These are phyloP conservation scores for Epiperipatus broadwayi DNA, from an alignment of 2,888 invertebrate species.

Conservation along the genomic window DNA sequence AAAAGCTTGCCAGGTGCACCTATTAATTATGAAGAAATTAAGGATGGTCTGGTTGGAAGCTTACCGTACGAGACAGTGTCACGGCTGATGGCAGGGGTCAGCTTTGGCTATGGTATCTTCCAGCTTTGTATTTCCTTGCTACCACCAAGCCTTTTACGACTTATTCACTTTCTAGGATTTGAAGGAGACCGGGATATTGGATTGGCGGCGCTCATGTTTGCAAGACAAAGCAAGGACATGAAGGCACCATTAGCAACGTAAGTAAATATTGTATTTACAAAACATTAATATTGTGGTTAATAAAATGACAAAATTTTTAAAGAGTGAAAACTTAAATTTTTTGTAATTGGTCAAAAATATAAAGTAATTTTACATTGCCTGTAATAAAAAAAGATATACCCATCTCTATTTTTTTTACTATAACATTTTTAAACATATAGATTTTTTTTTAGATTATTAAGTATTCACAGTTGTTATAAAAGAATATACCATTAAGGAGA, in stretches of 20 bases:
- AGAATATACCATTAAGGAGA: too few relatives aligned
- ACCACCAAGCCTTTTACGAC: constrained; percentile 42
- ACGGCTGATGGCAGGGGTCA: constrained; percentile 44
- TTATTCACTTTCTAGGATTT: constrained; percentile 45
- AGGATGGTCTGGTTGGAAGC: constrained; percentile 7
- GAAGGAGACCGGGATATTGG: constrained; percentile 41
- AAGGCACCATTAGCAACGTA: constrained; percentile 45
- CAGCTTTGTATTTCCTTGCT: constrained; percentile 45
- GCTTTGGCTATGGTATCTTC: constrained; percentile 48
- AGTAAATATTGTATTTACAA: constrained; percentile 20
- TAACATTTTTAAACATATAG: too few relatives aligned
- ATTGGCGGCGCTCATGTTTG: constrained; percentile 39
- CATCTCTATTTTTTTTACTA: too few relatives aligned
- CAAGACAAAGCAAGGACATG: constrained; percentile 43
- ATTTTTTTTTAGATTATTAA: too few relatives aligned
- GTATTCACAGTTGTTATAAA: too few relatives aligned
- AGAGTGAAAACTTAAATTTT: too few relatives aligned
- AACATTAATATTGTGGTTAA: constrained; percentile 5
- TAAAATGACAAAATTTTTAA: too few relatives aligned
- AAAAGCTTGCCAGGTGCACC: too few relatives aligned
- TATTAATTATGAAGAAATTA: neutral
- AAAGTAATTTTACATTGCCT: too few relatives aligned
- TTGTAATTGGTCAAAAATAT: too few relatives aligned
- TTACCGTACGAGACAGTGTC: constrained; percentile 36
- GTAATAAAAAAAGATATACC: too few relatives aligned